Percentiles rank a stretch among this genome's conserved stretches.
phyloP scores from a whole-genome alignment of 1,140 invertebrate species.

The Ganaspis sp. region DNA sequence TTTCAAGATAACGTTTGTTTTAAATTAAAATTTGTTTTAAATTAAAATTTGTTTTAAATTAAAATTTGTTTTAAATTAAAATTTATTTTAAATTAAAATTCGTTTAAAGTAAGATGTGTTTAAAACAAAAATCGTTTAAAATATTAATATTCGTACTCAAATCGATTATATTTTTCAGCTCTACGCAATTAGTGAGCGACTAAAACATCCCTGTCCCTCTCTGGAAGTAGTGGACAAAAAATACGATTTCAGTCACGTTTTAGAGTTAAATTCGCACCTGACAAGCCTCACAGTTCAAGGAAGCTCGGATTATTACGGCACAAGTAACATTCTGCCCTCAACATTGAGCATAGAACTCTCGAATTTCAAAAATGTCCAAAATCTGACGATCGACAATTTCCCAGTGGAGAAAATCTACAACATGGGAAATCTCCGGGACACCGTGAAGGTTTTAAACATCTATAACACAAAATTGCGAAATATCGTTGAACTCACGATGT shows the following conservation, averaged over 20 bases:
- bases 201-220: constrained; percentile 89
- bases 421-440: constrained; percentile 83
- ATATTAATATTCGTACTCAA: too few species aligned
- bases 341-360: constrained; percentile 87
- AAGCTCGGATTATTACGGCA: constrained; percentile 79
- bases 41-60: constrained; percentile 7
- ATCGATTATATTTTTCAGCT: constrained; percentile 82
- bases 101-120: constrained; percentile 38
- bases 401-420: constrained; percentile 82
- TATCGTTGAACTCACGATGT: constrained; percentile 85
- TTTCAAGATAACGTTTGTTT: too few species aligned
- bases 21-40: constrained; percentile 43
- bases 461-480: constrained; percentile 79
- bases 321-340: constrained; percentile 90
- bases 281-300: constrained; percentile 83
- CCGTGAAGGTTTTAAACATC: constrained; percentile 79
- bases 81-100: constrained; percentile 37
- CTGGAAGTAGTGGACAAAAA: constrained; percentile 82
- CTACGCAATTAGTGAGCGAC: constrained; percentile 90
- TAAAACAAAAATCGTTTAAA: constrained; percentile 34
- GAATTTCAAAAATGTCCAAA: constrained; percentile 85
- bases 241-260: constrained; percentile 91
- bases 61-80: constrained; percentile 41
- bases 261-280: constrained; percentile 91
- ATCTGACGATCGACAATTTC: constrained; percentile 80